phyloP scores from a whole-genome alignment of 2,797 vertebrate genomes.

The Takifugu rubripes region DNA sequence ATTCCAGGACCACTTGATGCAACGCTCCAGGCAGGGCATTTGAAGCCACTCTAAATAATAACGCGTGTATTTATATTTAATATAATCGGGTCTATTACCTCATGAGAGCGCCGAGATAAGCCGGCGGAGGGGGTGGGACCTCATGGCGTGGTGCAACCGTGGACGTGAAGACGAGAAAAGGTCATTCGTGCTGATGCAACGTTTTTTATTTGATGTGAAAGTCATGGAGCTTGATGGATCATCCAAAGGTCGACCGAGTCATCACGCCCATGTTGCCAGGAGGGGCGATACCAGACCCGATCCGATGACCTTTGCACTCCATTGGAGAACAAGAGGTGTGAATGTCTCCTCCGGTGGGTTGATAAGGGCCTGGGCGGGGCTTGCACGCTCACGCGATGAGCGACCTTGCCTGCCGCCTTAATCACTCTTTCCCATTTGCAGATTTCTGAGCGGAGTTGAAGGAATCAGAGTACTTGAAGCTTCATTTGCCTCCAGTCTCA shows the following conservation, averaged over 20 bases:
- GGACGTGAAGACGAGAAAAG: slow-evolving; percentile 56
- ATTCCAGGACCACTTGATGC: slow-evolving; percentile 20
- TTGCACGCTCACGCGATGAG: slow-evolving; percentile 37
- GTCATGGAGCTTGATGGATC: slow-evolving; percentile 49
- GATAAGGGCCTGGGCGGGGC: slow-evolving; percentile 38
- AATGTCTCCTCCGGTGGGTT: slow-evolving; percentile 43
- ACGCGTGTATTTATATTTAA: slow-evolving; percentile 25
- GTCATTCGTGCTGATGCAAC: slow-evolving; percentile 64
- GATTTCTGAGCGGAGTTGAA: slow-evolving; percentile 1
- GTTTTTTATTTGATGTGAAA: slow-evolving; percentile 54
- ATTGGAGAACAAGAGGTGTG: slow-evolving; percentile 20
- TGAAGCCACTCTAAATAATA: slow-evolving; percentile 30
- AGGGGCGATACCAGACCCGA: slow-evolving; percentile 49
- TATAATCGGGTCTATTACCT: slow-evolving; percentile 24
- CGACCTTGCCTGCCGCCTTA: slow-evolving; percentile 37
- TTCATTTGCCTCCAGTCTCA: slow-evolving; percentile 12
- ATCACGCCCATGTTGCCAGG: slow-evolving; percentile 55
- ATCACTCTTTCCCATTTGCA: slow-evolving; percentile 10
- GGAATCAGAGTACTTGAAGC: slow-evolving; percentile 13
- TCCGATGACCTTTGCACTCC: slow-evolving; percentile 47
- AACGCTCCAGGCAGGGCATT: slow-evolving; percentile 2
- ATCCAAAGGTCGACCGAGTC: slow-evolving; percentile 61
- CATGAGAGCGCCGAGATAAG: slow-evolving; percentile 26
- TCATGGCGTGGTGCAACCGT: slow-evolving; percentile 48
- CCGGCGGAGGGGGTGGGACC: slow-evolving; percentile 43